Percentiles rank a stretch among this genome's conserved stretches.
Evolutionary conservation across 1,140 invertebrate genomes (phyloP).

Genomic region (Propsilocerus akamusi): DNA sequence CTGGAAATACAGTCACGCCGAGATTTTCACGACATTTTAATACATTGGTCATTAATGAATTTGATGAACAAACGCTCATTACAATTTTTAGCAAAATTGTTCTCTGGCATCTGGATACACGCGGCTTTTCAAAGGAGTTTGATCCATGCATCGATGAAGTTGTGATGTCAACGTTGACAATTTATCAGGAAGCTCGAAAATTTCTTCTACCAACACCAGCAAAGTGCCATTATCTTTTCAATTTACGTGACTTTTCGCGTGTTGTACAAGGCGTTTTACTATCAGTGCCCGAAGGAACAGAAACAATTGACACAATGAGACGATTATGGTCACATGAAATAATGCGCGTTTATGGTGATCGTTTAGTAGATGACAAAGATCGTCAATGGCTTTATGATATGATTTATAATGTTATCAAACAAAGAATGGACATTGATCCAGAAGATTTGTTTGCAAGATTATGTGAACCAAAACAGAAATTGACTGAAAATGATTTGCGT

Average conservation of each 20-base stretch:
- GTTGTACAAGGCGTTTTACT: slow-evolving; percentile 84
- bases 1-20: slow-evolving; percentile 64
- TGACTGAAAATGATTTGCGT: slow-evolving; percentile 43
- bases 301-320: slow-evolving; percentile 74
- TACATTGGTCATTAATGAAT: slow-evolving; percentile 76
- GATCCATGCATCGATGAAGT: slow-evolving; percentile 82
- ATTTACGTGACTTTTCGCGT: slow-evolving; percentile 82
- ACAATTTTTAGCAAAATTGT: slow-evolving; percentile 83
- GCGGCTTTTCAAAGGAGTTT: slow-evolving; percentile 89
- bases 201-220: slow-evolving; percentile 76
- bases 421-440: slow-evolving; percentile 28
- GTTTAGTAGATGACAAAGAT: slow-evolving; percentile 67
- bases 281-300: slow-evolving; percentile 81
- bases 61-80: slow-evolving; percentile 64
- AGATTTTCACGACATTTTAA: slow-evolving; percentile 84
- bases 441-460: slow-evolving; percentile 9
- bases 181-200: slow-evolving; percentile 68
- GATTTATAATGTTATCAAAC: slow-evolving; percentile 33
- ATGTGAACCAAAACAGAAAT: not conserved
- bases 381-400: slow-evolving; percentile 61
- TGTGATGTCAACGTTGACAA: slow-evolving; percentile 63
- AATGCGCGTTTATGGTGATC: slow-evolving; percentile 83
- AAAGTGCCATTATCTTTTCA: slow-evolving; percentile 90
- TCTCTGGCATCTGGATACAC: slow-evolving; percentile 84
- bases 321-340: slow-evolving; percentile 90